These are phyloP conservation scores for Corythornis leucogaster DNA, from an alignment of 2,797 vertebrate genomes.

Conservation along the genomic window DNA sequence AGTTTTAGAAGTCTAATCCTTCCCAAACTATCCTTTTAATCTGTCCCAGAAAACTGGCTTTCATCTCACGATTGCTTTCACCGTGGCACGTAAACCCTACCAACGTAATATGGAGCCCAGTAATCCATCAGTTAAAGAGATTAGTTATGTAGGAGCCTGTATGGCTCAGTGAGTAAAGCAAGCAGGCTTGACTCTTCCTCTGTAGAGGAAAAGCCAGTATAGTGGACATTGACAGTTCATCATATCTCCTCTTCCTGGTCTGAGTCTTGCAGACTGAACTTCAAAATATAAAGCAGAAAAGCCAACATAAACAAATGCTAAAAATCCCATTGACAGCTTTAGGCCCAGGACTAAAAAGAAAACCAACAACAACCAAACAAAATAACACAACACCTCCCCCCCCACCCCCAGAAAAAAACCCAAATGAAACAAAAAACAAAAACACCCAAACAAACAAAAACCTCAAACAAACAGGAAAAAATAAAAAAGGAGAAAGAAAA, in stretches of 20 bases:
- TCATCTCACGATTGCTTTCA: constrained; percentile 22
- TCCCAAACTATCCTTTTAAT: constrained; percentile 5
- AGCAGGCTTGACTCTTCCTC: background rate
- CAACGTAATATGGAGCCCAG: background rate
- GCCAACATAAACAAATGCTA: background rate
- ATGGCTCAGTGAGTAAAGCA: background rate
- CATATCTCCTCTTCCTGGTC: background rate
- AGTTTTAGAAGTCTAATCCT: background rate
- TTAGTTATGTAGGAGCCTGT: background rate
- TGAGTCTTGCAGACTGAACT: background rate
- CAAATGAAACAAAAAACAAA: too few species aligned
- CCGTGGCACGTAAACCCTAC: background rate
- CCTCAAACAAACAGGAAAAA: too few species aligned
- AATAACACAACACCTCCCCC: too few species aligned
- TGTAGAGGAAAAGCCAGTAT: fast-evolving
- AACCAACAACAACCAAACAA: too few species aligned
- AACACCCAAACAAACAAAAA: too few species aligned
- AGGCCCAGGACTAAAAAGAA: background rate
- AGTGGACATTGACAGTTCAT: background rate
- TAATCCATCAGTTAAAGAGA: constrained; percentile 55
- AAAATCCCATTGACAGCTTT: constrained; percentile 41
- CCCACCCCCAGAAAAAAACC: too few species aligned
- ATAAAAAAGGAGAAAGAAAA: too few species aligned
- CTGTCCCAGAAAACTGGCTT: constrained; percentile 22
- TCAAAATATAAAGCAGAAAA: background rate